These are phyloP conservation scores for Mesorhabditis belari DNA, from an alignment of 2,888 invertebrate genomes.

Conservation along the genomic window DNA sequence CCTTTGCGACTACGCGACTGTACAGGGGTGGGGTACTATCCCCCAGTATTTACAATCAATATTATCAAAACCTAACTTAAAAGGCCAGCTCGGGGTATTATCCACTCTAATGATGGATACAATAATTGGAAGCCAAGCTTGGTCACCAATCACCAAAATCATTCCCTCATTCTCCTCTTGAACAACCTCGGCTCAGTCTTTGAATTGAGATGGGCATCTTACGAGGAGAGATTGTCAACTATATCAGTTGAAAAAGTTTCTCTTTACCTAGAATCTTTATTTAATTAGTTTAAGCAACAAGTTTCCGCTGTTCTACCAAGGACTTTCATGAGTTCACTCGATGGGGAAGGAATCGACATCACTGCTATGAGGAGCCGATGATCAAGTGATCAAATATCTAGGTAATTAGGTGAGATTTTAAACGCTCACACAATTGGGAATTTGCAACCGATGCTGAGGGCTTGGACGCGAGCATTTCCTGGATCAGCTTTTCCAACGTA, in stretches of 20 bases:
- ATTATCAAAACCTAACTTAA: conserved; percentile 46
- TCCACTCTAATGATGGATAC: neutral
- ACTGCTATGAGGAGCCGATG: conserved; percentile 60
- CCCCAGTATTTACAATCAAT: no score
- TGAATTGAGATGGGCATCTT: conserved; percentile 71
- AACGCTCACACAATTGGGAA: neutral
- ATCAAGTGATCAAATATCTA: conserved; percentile 12
- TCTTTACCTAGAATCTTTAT: neutral
- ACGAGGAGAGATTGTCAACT: conserved; percentile 64
- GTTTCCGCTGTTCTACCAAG: conserved; percentile 53
- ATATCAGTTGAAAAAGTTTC: conserved; percentile 62
- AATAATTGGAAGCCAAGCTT: neutral
- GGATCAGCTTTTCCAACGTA: neutral
- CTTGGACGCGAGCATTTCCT: neutral
- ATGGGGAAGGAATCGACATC: conserved; percentile 73
- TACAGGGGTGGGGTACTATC: no score
- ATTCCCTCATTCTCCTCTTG: conserved; percentile 66
- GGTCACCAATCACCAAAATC: conserved; percentile 14
- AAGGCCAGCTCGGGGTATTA: conserved; percentile 17
- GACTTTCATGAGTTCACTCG: conserved; percentile 65
- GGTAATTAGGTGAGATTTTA: neutral
- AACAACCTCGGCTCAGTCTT: conserved; percentile 75
- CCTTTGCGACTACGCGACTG: no score
- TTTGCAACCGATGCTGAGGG: neutral
- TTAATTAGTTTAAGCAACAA: conserved; percentile 20